Evolutionary conservation across 2,888 invertebrate species (phyloP).

Genomic region (Trachelus tabidus): DNA sequence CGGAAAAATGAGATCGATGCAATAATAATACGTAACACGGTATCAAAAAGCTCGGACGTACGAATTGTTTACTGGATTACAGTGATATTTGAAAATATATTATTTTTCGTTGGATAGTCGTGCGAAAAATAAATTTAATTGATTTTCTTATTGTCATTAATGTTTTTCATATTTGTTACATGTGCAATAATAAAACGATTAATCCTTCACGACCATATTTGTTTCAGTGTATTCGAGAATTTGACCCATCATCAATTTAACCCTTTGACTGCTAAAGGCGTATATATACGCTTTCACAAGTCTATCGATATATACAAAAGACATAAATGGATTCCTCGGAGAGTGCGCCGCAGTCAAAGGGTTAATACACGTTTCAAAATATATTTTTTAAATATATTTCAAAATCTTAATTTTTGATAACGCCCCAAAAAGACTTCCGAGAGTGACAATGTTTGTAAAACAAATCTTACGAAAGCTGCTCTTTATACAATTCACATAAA

Average conservation of each 20-base stretch:
- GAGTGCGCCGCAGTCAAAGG: too few relatives aligned
- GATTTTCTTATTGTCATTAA: not conserved
- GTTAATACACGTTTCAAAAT: not conserved
- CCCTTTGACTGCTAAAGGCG: too few relatives aligned
- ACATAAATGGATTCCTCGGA: too few relatives aligned
- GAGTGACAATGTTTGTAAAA: not conserved
- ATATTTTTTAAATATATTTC: not conserved
- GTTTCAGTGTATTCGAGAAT: not conserved
- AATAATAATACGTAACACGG: not conserved
- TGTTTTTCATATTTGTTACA: not conserved
- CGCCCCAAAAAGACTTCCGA: not conserved
- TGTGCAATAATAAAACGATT: constrained; percentile 12
- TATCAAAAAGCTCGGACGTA: not conserved
- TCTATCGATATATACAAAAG: too few relatives aligned
- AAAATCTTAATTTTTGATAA: not conserved
- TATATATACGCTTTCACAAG: too few relatives aligned
- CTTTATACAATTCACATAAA: not conserved
- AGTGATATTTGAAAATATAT: not conserved
- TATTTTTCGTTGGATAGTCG: not conserved
- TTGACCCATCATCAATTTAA: not conserved
- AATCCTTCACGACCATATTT: not conserved
- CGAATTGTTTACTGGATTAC: not conserved
- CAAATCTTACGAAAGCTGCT: not conserved
- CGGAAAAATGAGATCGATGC: not conserved
- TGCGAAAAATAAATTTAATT: too few relatives aligned